Evolutionary conservation across 2,113 vertebrate genomes (phyloP), one percentile per base, ranked within the genome.

Genomic region (Sphaerodactylus townsendi): DNA sequence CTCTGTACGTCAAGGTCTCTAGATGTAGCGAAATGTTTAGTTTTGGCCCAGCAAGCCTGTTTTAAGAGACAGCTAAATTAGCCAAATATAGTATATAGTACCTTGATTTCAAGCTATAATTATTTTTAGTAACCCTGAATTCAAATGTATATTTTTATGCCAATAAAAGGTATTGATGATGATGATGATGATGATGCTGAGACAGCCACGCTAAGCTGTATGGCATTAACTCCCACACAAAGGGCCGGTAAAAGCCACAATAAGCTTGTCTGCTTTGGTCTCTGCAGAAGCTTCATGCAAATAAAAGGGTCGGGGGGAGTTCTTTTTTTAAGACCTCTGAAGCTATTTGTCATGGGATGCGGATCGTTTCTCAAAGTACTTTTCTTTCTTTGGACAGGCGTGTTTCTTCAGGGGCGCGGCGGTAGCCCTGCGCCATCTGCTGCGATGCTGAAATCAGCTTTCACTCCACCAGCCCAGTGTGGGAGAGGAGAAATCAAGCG

Each of bases 401-500:
- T 37, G 23, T 56, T 76, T 76, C 62, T 41, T 15, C 65, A 50
- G 28, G 46, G 62, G 44, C 48, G 19, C 11, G 35, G 17, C 46
- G 8, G 59, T 8, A 28, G 23, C 44, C 56, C 73, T 19, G 1
- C 65, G 72, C 41, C 17, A 13, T 25, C 79, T 68, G 15, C 76
- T 79, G 9, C 19, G 37, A 13, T 66, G n/a, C 65, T 25, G 25
- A 33, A 17, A 77, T 35, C 56, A 85, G 73, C 46, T 4, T 8
- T 73, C 41, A n/a, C 53, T 59, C 41, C 64, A 46, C 41, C 77
- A 10, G 13, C 44, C 37, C 39, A 35, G 44, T 11, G 8, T 30
- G 15, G 25, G 28, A 41, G 30, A 66, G 77, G 62, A 15, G 86
- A 81, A 88, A 87, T 88, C 87, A 82, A 10, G 17, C 14, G 13